Conservation (phyloP, 2,797 vertebrate species). For the Eupleurogrammus muticus region DNA sequence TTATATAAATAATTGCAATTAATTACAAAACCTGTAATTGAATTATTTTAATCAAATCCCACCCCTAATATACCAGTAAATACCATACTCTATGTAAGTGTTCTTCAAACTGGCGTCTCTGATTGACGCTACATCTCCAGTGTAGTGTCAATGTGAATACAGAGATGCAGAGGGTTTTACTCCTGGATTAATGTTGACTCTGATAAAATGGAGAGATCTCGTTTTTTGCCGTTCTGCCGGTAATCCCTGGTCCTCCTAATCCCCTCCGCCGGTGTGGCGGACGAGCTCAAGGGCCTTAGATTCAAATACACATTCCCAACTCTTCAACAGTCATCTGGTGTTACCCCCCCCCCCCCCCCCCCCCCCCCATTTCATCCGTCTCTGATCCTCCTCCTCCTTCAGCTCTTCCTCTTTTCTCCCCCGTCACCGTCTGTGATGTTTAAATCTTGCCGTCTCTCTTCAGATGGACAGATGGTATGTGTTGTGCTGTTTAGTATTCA, state of each 20-base stretch:
- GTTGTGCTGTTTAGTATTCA: not conserved
- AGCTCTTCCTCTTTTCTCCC: not conserved
- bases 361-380: not conserved
- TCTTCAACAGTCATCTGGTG: constrained; percentile 14
- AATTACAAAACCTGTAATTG: too few species aligned
- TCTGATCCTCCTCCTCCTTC: not conserved
- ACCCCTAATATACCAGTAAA: too few species aligned
- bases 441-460: not conserved
- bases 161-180: constrained; percentile 44
- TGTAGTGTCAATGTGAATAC: constrained; percentile 24
- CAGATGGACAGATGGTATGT: not conserved
- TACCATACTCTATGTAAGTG: too few species aligned
- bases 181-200: constrained; percentile 52
- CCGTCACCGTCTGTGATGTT: not conserved
- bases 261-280: constrained; percentile 19
- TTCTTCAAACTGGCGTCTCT: too few species aligned
- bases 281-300: constrained; percentile 30
- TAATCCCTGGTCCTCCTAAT: constrained; percentile 60
- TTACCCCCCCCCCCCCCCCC: not conserved
- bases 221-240: constrained; percentile 33
- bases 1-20: too few species aligned
- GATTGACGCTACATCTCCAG: not conserved
- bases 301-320: constrained; percentile 12
- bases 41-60: too few species aligned
- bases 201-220: constrained; percentile 51